These are phyloP conservation scores for Entomobrya proxima DNA, from an alignment of 2,888 invertebrate genomes.

Conservation along the genomic window DNA sequence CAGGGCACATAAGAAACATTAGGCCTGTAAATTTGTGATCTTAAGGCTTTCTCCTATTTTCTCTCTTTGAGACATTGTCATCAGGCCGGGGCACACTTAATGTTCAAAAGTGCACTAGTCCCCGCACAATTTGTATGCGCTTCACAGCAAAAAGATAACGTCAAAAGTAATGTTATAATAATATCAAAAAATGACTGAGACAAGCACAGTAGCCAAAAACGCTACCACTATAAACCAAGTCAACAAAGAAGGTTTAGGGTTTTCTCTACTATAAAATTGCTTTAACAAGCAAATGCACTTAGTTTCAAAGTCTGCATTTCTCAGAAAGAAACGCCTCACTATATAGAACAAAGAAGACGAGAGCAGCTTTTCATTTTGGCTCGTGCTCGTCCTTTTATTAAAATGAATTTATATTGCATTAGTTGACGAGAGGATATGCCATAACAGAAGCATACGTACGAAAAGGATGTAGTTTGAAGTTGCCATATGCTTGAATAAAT, in stretches of 20 bases:
- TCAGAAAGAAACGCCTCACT: background rate
- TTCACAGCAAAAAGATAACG: background rate
- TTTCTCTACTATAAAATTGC: background rate
- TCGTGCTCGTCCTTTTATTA: conserved; percentile 31
- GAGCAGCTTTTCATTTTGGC: conserved; percentile 27
- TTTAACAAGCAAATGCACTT: background rate
- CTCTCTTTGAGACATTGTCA: too few relatives aligned
- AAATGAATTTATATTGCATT: conserved; percentile 14
- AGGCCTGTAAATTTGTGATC: too few relatives aligned
- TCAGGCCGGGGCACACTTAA: too few relatives aligned
- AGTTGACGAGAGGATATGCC: conserved; percentile 3
- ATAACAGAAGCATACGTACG: too few relatives aligned
- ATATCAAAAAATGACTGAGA: conserved; percentile 20
- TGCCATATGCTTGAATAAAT: background rate
- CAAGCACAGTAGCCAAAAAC: too few relatives aligned
- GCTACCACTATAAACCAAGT: too few relatives aligned
- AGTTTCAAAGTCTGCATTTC: background rate
- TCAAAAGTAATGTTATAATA: conserved; percentile 15
- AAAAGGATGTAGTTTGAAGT: background rate
- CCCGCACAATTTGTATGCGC: background rate
- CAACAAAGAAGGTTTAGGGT: too few relatives aligned
- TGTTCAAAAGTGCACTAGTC: too few relatives aligned
- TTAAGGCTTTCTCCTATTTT: too few relatives aligned
- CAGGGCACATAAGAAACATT: too few relatives aligned
- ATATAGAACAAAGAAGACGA: conserved; percentile 14